phyloP scores from a whole-genome alignment of 2,797 vertebrate genomes.

The Coregonus suidteri region DNA sequence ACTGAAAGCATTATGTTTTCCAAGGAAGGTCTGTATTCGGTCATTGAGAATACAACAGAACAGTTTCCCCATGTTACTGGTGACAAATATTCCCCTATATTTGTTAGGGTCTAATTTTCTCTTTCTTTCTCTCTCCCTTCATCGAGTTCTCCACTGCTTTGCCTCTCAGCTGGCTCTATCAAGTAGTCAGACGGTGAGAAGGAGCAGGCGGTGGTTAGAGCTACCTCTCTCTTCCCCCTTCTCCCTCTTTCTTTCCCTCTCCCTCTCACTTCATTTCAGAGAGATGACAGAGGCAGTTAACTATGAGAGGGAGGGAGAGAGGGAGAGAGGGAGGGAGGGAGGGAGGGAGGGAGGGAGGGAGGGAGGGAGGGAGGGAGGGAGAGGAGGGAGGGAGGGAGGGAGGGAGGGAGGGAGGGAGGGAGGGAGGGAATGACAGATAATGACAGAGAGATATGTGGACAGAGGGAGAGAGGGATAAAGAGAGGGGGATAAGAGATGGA shows the following conservation, averaged over 20 bases:
- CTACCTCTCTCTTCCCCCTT: not conserved
- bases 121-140: too few species aligned
- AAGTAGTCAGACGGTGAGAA: not conserved
- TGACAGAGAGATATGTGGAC: not conserved
- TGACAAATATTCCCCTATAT: too few species aligned
- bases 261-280: not conserved
- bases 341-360: too few species aligned
- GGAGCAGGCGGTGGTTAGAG: not conserved
- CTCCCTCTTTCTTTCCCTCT: not conserved
- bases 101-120: too few species aligned
- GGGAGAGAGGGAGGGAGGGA: too few species aligned
- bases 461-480: not conserved
- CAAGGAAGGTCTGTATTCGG: too few species aligned
- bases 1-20: too few species aligned
- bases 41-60: too few species aligned
- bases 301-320: not conserved
- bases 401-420: not conserved
- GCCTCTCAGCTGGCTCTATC: conserved; percentile 1
- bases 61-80: too few species aligned
- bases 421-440: not conserved
- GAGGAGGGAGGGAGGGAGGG: not conserved
- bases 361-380: not conserved
- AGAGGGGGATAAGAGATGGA: not conserved
- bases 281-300: conserved; percentile 2
- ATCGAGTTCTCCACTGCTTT: not conserved